phyloP scores from a whole-genome alignment of 2,113 vertebrate genomes.

The Scolopax mira region DNA sequence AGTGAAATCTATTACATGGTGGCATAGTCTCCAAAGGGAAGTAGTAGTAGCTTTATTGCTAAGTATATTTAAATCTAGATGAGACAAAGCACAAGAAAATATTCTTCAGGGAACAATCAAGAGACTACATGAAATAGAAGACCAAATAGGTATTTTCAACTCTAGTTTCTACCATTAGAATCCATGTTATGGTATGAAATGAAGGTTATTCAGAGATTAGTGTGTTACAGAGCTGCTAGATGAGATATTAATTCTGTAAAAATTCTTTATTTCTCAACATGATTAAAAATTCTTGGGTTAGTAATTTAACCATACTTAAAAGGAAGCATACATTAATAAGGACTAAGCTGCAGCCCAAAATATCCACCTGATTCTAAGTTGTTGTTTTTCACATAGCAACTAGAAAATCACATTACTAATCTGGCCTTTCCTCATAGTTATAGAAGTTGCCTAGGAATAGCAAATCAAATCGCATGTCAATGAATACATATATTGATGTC shows the following conservation, averaged over 20 bases:
- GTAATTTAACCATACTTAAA: neutral
- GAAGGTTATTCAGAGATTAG: neutral
- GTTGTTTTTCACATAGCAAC: neutral
- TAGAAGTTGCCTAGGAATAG: neutral
- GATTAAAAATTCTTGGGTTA: neutral
- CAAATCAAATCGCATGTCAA: neutral
- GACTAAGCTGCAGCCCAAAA: neutral
- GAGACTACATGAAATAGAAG: neutral
- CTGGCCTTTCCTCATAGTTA: neutral
- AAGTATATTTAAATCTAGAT: slow-evolving; percentile 30
- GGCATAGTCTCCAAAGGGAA: slow-evolving; percentile 31
- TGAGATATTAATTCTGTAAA: neutral
- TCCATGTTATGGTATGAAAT: neutral
- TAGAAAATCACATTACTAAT: neutral
- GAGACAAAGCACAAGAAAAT: slow-evolving; percentile 19
- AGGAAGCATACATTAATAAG: neutral
- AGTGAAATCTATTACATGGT: slow-evolving; percentile 29
- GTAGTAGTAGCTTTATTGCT: slow-evolving; percentile 23
- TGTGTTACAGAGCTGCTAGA: neutral
- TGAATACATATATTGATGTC: neutral
- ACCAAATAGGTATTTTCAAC: slow-evolving; percentile 27
- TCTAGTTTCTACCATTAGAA: neutral
- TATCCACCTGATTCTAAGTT: neutral
- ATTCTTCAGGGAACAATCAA: slow-evolving; percentile 39
- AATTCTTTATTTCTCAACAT: neutral